Evolutionary conservation across 2,888 invertebrate species (phyloP).

Genomic region (Caenorhabditis sp.): DNA sequence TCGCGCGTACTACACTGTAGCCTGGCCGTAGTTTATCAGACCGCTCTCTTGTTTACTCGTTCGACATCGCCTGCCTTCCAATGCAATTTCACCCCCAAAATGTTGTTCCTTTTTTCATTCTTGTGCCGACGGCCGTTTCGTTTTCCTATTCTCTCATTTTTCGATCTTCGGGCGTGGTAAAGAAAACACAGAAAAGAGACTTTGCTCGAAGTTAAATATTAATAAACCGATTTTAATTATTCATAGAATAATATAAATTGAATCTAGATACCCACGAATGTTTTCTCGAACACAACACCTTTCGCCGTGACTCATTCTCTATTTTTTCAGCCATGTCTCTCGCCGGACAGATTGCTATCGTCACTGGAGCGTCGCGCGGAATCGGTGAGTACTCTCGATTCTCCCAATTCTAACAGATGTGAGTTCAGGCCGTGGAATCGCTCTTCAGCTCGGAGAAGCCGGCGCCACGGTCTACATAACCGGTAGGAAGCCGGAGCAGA

Average conservation of each 20-base stretch:
- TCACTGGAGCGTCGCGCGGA: slow-evolving; percentile 72
- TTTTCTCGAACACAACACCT: no score
- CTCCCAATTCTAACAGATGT: background rate
- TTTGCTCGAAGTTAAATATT: no score
- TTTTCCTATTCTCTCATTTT: background rate
- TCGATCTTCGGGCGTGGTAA: no score
- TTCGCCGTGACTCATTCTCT: no score
- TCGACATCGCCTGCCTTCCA: slow-evolving; percentile 8
- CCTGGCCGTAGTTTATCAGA: background rate
- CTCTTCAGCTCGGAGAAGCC: slow-evolving; percentile 68
- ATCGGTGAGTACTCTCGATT: slow-evolving; percentile 70
- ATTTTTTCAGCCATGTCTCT: slow-evolving; percentile 40
- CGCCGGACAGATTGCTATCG: slow-evolving; percentile 68
- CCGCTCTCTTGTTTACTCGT: slow-evolving; percentile 15
- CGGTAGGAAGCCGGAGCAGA: slow-evolving; percentile 60
- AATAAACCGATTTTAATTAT: no score
- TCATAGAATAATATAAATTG: no score
- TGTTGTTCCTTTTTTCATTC: slow-evolving; percentile 17
- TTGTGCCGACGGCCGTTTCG: background rate
- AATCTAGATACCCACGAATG: no score
- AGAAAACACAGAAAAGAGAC: no score
- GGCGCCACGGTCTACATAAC: slow-evolving; percentile 71
- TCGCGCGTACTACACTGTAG: slow-evolving; percentile 18
- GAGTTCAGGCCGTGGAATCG: slow-evolving; percentile 64
- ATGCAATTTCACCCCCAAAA: slow-evolving; percentile 20